These are phyloP conservation scores for Papilio machaon DNA, from an alignment of 1,140 invertebrate species.

Conservation along the genomic window DNA sequence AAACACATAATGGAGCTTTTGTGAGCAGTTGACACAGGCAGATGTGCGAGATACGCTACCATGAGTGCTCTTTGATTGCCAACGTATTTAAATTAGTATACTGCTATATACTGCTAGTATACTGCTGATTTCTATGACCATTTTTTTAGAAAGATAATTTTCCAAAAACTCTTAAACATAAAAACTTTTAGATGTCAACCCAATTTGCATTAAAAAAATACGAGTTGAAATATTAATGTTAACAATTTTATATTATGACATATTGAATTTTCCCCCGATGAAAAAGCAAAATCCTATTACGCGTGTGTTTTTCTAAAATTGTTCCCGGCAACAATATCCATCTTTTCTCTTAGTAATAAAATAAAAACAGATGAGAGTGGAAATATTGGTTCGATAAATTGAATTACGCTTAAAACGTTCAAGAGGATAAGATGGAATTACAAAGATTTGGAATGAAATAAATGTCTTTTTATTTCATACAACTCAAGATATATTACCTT, in stretches of 20 bases:
- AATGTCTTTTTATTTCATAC: conserved; percentile 26
- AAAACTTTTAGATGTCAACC: not conserved
- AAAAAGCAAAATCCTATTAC: conserved; percentile 22
- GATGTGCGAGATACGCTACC: not conserved
- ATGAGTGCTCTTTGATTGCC: not conserved
- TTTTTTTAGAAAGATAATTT: not conserved
- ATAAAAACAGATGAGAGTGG: conserved; percentile 20
- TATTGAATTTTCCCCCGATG: conserved; percentile 5
- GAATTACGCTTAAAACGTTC: conserved; percentile 33
- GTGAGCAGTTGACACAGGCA: not conserved
- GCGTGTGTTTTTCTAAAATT: conserved; percentile 25
- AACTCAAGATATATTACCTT: conserved; percentile 1
- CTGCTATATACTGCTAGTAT: not conserved
- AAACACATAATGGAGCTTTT: conserved; percentile 9
- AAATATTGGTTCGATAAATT: conserved; percentile 35
- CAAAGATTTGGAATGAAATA: conserved; percentile 12
- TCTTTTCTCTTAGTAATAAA: conserved; percentile 19
- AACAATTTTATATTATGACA: not conserved
- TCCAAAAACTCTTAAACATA: not conserved
- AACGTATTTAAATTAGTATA: not conserved
- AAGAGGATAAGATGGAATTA: conserved; percentile 27
- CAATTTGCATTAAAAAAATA: not conserved
- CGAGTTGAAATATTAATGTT: not conserved
- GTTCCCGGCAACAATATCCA: conserved; percentile 18
- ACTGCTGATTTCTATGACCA: not conserved